Evolutionary conservation across 2,797 vertebrate genomes (phyloP).

Genomic region (Sternotherus odoratus): DNA sequence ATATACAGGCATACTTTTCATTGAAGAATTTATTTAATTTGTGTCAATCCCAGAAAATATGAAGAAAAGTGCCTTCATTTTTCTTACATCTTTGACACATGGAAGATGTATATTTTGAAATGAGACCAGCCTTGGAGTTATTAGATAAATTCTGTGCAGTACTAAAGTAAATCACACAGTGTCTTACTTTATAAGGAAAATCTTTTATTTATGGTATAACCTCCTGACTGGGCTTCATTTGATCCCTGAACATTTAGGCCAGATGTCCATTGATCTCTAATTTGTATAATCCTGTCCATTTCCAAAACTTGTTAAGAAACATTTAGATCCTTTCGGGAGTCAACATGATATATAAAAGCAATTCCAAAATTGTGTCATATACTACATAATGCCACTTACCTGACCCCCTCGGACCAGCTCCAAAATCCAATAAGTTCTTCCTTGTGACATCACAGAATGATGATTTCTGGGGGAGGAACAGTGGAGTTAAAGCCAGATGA

Average conservation of each 20-base stretch:
- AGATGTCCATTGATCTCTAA: neutral
- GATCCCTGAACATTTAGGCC: neutral
- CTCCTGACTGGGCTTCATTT: neutral
- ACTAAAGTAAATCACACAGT: neutral
- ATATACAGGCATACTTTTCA: neutral
- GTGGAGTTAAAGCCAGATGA: neutral
- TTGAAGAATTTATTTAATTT: neutral
- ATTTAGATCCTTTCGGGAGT: neutral
- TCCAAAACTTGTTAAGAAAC: neutral
- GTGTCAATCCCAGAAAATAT: neutral
- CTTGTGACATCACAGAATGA: neutral
- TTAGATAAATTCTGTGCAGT: neutral
- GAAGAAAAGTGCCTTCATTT: rapidly evolving
- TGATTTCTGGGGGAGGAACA: neutral
- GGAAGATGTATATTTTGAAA: neutral
- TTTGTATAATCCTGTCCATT: neutral
- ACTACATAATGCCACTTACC: neutral
- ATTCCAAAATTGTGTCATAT: neutral
- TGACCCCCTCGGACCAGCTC: neutral
- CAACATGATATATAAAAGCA: rapidly evolving
- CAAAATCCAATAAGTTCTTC: neutral
- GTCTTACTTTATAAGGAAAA: neutral
- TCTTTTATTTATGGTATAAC: neutral
- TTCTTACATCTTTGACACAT: neutral
- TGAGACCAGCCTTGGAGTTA: neutral